Percentiles rank a stretch among this genome's conserved stretches.
phyloP scores from a whole-genome alignment of 2,797 vertebrate species.

The Mormyrops boulengeri region DNA sequence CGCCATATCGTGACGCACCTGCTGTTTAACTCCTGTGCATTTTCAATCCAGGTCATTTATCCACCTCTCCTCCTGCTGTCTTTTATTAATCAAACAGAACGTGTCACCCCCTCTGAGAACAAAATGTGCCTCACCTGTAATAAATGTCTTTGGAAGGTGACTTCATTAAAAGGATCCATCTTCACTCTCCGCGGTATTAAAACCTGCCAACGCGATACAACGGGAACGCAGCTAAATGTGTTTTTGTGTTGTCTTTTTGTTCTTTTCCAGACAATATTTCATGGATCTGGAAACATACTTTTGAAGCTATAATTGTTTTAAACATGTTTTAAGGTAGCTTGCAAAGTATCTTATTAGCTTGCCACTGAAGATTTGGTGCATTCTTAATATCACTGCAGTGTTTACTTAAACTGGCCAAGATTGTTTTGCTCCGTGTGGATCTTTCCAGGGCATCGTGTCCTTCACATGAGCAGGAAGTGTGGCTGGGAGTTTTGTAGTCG shows the following conservation, averaged over 20 bases:
- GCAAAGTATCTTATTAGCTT: neutral
- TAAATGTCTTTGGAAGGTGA: neutral
- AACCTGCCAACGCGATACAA: neutral
- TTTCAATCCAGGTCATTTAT: neutral
- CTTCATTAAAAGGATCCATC: slow-evolving; percentile 8
- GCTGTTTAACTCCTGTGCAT: neutral
- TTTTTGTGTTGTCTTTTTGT: neutral
- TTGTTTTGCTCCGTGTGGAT: neutral
- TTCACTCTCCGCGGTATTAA: neutral
- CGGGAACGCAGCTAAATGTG: neutral
- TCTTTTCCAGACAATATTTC: neutral
- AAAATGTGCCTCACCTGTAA: neutral
- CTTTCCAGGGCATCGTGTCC: neutral
- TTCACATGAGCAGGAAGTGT: neutral
- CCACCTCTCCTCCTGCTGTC: neutral
- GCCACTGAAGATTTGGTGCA: neutral
- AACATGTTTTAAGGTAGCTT: neutral
- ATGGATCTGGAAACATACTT: neutral
- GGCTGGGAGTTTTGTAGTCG: neutral
- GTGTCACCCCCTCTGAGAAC: neutral
- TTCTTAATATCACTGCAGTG: neutral
- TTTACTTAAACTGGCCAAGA: neutral
- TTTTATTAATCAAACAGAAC: neutral
- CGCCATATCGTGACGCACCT: neutral
- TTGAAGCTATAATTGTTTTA: neutral